Evolutionary conservation across 2,113 vertebrate species (phyloP).

Genomic region (Setophaga coronata): DNA sequence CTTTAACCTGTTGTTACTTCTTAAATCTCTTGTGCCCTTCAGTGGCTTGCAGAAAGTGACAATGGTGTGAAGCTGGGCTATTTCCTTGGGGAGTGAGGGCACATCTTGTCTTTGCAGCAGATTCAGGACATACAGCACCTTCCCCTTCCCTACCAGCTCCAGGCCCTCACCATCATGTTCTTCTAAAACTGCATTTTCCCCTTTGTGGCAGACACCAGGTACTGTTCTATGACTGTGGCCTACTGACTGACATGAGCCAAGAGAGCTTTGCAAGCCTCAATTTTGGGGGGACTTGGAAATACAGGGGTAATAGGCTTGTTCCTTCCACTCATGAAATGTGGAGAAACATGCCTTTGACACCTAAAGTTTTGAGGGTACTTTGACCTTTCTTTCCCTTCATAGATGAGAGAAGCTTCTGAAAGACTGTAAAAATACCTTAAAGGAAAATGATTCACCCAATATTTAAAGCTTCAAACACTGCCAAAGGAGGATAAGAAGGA

Average conservation of each 20-base stretch:
- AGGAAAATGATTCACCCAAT: neutral
- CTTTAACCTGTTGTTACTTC: neutral
- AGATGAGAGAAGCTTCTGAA: neutral
- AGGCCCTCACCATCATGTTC: conserved; percentile 85
- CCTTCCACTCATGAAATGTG: neutral
- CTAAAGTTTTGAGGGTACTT: neutral
- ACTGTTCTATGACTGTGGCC: neutral
- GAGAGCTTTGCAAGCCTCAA: neutral
- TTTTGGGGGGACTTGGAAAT: neutral
- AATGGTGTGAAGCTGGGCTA: neutral
- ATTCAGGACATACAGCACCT: conserved; percentile 77
- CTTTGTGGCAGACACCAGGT: conserved; percentile 83
- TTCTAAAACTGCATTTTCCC: conserved; percentile 83
- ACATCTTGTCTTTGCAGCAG: conserved; percentile 59
- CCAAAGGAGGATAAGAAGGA: neutral
- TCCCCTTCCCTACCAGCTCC: conserved; percentile 78
- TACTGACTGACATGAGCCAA: neutral
- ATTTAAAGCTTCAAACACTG: neutral
- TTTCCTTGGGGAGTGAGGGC: neutral
- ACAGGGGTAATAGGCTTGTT: neutral
- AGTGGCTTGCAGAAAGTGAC: neutral
- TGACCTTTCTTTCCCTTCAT: neutral
- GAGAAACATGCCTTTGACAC: neutral
- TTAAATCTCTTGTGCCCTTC: neutral
- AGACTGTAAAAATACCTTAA: neutral